phyloP scores from a whole-genome alignment of 2,888 invertebrate species.

The Drosophila hamatofila region DNA sequence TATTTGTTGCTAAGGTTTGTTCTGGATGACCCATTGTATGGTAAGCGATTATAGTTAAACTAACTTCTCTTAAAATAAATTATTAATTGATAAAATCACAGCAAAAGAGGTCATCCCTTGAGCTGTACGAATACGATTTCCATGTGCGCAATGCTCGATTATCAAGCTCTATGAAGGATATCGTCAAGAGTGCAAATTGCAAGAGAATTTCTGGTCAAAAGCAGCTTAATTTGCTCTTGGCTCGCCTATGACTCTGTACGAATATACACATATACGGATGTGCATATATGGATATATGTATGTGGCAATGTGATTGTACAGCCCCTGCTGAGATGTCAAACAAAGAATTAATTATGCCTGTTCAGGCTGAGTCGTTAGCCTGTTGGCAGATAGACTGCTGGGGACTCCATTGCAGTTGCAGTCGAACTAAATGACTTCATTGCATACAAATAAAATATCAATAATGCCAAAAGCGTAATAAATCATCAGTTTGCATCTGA shows the following conservation, averaged over 20 bases:
- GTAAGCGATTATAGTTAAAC: no score
- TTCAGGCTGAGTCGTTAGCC: constrained; percentile 1
- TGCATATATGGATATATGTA: not conserved
- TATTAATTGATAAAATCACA: not conserved
- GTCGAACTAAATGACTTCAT: constrained; percentile 60
- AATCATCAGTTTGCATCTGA: constrained; percentile 55
- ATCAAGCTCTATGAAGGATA: no score
- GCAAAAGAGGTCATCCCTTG: not conserved
- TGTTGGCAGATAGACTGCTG: not conserved
- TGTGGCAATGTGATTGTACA: not conserved
- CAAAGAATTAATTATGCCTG: constrained; percentile 42
- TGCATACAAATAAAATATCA: constrained; percentile 74
- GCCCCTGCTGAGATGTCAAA: constrained; percentile 11
- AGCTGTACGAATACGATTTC: no score
- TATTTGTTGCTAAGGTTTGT: no score
- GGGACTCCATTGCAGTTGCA: constrained; percentile 6
- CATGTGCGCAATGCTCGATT: no score
- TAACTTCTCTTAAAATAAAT: not conserved
- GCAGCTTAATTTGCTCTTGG: not conserved
- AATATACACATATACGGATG: not conserved
- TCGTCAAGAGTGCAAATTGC: not conserved
- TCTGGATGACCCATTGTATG: no score
- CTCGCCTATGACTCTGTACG: not conserved
- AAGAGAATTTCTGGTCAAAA: not conserved
- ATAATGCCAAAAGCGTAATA: constrained; percentile 69